Evolutionary conservation across 2,113 vertebrate species (phyloP).

Genomic region (Menura novaehollandiae): DNA sequence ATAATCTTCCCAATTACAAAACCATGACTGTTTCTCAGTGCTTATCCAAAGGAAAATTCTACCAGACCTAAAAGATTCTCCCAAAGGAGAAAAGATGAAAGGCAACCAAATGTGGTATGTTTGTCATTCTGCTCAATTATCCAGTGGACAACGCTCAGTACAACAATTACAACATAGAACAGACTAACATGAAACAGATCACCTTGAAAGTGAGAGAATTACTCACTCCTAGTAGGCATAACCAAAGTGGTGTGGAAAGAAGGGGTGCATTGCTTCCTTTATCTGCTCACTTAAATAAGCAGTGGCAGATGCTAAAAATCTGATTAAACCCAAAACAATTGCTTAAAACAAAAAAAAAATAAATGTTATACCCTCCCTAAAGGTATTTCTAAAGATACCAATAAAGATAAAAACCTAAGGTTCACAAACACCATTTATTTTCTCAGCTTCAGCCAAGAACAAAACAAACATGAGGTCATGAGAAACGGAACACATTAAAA

Average conservation of each 20-base stretch:
- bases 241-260: not conserved
- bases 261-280: not conserved
- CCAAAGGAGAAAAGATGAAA: not conserved
- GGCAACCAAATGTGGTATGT: not conserved
- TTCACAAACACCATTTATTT: slow-evolving; percentile 2
- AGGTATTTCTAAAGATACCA: not conserved
- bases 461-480: not conserved
- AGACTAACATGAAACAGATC: not conserved
- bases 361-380: not conserved
- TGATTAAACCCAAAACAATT: not conserved
- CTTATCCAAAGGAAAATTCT: not conserved
- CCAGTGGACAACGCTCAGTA: not conserved
- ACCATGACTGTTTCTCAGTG: not conserved
- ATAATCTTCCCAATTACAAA: not conserved
- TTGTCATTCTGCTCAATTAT: not conserved
- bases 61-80: not conserved
- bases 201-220: not conserved
- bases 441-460: not conserved
- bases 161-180: not conserved
- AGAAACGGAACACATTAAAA: not conserved
- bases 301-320: not conserved
- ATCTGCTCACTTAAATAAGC: not conserved
- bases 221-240: not conserved
- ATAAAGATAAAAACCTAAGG: not conserved
- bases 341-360: not conserved